These are phyloP conservation scores for Plecturocebus donacophilus DNA, from an alignment of 2,113 vertebrate genomes.

Conservation along the genomic window DNA sequence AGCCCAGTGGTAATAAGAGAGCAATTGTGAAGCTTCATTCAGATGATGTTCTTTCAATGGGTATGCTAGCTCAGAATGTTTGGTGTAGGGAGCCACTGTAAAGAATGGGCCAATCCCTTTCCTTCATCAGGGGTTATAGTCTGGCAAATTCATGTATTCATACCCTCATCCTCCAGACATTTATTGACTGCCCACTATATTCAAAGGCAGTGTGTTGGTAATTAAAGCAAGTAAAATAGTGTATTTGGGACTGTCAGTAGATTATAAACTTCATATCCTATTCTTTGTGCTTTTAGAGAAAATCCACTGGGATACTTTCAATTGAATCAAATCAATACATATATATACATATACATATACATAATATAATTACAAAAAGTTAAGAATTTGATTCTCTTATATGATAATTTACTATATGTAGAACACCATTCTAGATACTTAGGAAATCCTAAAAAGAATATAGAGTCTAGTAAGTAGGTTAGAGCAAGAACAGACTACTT, in stretches of 20 bases:
- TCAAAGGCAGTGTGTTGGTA: not conserved
- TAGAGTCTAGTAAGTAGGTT: not conserved
- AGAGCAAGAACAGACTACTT: not conserved
- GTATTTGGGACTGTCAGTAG: not conserved
- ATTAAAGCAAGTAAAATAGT: not conserved
- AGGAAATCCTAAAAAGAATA: conserved; percentile 49
- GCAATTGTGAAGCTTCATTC: conserved; percentile 44
- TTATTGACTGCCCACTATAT: not conserved
- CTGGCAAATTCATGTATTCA: not conserved
- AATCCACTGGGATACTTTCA: not conserved
- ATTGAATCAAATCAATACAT: not conserved
- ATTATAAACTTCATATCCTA: not conserved
- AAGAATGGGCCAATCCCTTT: conserved; percentile 30
- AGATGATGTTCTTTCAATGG: conserved; percentile 34
- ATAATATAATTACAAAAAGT: not conserved
- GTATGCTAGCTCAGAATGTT: conserved; percentile 6
- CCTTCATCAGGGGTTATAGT: not conserved
- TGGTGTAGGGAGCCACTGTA: not conserved
- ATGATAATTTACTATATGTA: not conserved
- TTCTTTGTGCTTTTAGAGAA: conserved; percentile 11
- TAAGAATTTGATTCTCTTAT: not conserved
- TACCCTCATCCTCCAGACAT: not conserved
- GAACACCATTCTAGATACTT: not conserved
- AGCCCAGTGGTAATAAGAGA: conserved; percentile 58
- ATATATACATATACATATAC: not conserved